Percentiles rank a stretch among this genome's conserved stretches.
Evolutionary conservation across 2,888 invertebrate species (phyloP).

Genomic region (Patella ulyssiponensis): DNA sequence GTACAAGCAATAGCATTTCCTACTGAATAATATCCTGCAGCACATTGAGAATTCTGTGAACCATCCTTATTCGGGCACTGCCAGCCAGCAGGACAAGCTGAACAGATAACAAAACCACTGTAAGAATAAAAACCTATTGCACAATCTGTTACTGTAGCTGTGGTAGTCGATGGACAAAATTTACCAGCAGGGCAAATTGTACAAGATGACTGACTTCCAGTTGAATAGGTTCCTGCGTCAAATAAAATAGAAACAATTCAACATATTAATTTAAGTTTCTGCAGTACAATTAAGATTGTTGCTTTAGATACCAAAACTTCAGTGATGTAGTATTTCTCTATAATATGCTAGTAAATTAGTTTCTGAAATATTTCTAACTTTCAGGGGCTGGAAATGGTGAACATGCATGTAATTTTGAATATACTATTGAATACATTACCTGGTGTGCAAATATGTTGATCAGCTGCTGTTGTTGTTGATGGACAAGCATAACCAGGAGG

Average conservation of each 20-base stretch:
- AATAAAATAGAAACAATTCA: constrained; percentile 12
- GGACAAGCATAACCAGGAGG: constrained; percentile 64
- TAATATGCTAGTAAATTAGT: too few relatives aligned
- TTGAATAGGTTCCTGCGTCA: constrained; percentile 56
- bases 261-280: background rate
- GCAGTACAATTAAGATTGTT: background rate
- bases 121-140: constrained; percentile 47
- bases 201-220: constrained; percentile 55
- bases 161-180: constrained; percentile 48
- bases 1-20: constrained; percentile 53
- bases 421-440: constrained; percentile 40
- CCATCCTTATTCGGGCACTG: constrained; percentile 55
- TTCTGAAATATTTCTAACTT: too few relatives aligned
- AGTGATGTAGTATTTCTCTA: constrained; percentile 10
- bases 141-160: constrained; percentile 38
- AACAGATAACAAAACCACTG: constrained; percentile 42
- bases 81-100: constrained; percentile 53
- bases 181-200: constrained; percentile 61
- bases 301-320: constrained; percentile 1
- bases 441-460: constrained; percentile 47
- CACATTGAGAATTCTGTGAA: constrained; percentile 54
- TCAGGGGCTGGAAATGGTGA: background rate
- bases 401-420: background rate
- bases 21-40: constrained; percentile 53
- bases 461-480: constrained; percentile 47